Conservation (phyloP, 2,797 vertebrate species). For the Lepus oiostolus region DNA sequence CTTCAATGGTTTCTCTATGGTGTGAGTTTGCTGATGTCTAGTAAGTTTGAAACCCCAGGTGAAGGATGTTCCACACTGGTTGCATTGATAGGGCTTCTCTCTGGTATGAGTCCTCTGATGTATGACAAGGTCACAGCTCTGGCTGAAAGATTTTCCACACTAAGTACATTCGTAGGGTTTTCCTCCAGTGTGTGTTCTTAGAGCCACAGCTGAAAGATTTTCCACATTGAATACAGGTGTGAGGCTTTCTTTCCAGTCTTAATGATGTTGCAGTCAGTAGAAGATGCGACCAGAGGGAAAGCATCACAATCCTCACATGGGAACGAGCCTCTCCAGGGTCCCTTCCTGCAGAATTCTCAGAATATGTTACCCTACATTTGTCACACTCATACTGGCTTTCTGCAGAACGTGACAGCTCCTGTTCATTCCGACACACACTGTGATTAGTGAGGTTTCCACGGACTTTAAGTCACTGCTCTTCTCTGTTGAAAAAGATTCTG, state of each 20-base stretch:
- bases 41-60: slow-evolving; percentile 28
- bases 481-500: neutral
- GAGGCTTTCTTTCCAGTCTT: slow-evolving; percentile 30
- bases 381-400: neutral
- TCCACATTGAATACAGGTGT: neutral
- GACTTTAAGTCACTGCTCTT: neutral
- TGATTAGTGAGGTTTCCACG: neutral
- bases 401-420: neutral
- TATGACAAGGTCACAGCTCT: neutral
- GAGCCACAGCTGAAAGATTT: slow-evolving; percentile 6
- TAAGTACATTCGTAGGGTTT: neutral
- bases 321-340: neutral
- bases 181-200: slow-evolving; percentile 40
- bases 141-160: neutral
- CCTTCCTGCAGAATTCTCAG: neutral
- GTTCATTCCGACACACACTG: neutral
- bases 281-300: neutral
- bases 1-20: too few relatives aligned
- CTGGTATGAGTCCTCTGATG: slow-evolving; percentile 16
- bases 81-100: neutral
- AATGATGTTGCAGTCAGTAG: neutral
- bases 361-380: neutral
- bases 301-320: neutral
- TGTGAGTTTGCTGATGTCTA: too few relatives aligned
- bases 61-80: slow-evolving; percentile 21